Conservation (phyloP, 2,888 invertebrate species). For the Troides oblongomaculatus region DNA sequence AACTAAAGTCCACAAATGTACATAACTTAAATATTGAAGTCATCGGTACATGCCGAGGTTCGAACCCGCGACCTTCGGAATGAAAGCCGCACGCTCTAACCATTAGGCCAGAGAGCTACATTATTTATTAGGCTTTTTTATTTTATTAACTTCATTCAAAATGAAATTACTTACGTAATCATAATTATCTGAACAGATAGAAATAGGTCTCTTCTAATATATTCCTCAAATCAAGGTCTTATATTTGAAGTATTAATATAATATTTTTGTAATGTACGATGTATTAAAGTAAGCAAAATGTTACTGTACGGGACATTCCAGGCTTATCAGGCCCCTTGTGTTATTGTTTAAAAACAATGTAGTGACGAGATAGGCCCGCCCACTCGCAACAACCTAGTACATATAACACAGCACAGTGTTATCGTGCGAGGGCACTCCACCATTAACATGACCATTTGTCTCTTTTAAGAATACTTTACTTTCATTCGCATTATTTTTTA, state of each 20-base stretch:
- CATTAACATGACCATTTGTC: conserved; percentile 31
- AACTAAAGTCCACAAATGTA: too few relatives aligned
- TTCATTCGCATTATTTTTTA: conserved; percentile 9
- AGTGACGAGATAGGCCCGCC: conserved; percentile 57
- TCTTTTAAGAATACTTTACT: conserved; percentile 4
- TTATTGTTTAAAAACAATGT: conserved; percentile 50
- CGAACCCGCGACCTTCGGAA: too few relatives aligned
- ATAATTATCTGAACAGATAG: too few relatives aligned
- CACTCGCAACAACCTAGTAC: conserved; percentile 69
- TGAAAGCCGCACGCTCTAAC: too few relatives aligned
- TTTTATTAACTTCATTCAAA: not conserved
- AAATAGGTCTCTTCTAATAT: too few relatives aligned
- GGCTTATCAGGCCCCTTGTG: conserved; percentile 42
- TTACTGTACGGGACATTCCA: conserved; percentile 30
- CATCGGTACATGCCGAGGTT: too few relatives aligned
- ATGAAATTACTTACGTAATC: not conserved
- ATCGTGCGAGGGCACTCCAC: conserved; percentile 48
- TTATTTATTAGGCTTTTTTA: not conserved
- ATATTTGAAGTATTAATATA: too few relatives aligned
- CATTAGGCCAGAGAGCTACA: too few relatives aligned
- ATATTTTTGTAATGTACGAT: not conserved
- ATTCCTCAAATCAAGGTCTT: too few relatives aligned
- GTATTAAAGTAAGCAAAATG: conserved; percentile 8
- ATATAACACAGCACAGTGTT: conserved; percentile 40
- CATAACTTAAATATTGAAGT: too few relatives aligned